Evolutionary conservation across 2,797 vertebrate genomes (phyloP).

Genomic region (Halcyon badia): DNA sequence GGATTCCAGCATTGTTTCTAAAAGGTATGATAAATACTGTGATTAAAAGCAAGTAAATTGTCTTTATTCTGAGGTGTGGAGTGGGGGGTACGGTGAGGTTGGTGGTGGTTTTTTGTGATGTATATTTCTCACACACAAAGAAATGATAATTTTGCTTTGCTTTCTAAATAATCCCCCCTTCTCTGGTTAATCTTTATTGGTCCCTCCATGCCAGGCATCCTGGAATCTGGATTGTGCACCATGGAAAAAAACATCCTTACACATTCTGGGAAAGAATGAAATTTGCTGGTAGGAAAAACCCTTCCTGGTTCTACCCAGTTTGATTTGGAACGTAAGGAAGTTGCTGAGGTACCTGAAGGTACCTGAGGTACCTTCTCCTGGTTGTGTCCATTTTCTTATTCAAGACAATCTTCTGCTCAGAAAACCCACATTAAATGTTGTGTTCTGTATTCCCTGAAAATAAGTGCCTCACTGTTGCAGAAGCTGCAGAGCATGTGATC

Average conservation of each 20-base stretch:
- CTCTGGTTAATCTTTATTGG: neutral
- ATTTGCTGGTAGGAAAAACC: neutral
- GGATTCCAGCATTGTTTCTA: slow-evolving; percentile 35
- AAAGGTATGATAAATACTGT: neutral
- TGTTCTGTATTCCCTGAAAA: neutral
- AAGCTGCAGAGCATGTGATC: neutral
- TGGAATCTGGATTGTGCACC: neutral
- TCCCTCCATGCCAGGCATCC: neutral
- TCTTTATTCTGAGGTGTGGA: neutral
- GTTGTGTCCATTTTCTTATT: neutral
- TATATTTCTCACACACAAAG: neutral
- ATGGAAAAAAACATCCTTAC: neutral
- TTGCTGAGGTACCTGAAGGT: neutral
- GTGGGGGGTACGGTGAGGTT: neutral
- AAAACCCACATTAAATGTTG: neutral
- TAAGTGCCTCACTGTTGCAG: neutral
- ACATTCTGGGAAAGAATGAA: neutral
- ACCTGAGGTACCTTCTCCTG: neutral
- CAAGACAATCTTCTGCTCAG: neutral
- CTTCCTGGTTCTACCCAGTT: neutral
- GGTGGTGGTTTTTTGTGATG: neutral
- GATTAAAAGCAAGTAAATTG: neutral
- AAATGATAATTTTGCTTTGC: neutral
- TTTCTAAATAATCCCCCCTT: neutral
- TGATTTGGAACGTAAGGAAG: neutral